phyloP scores from a whole-genome alignment of 2,797 vertebrate genomes.

The Falco columbarius region DNA sequence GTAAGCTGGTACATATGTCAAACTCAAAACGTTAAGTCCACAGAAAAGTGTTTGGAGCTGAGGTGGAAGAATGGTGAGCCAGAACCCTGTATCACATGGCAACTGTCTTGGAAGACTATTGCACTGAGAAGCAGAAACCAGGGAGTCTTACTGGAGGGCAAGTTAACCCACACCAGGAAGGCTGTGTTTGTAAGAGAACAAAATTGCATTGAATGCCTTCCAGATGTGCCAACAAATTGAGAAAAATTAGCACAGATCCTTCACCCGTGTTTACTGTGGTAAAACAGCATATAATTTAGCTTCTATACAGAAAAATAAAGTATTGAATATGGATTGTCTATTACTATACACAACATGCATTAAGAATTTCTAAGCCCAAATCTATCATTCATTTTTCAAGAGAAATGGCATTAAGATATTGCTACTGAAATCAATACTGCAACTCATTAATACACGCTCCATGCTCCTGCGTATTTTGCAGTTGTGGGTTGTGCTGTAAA shows the following conservation, averaged over 20 bases:
- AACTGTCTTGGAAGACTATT: not conserved
- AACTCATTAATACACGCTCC: not conserved
- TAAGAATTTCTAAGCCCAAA: not conserved
- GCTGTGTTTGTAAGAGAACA: not conserved
- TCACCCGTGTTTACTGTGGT: not conserved
- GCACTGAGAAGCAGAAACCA: not conserved
- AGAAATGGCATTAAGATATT: not conserved
- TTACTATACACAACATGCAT: not conserved
- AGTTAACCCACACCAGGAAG: not conserved
- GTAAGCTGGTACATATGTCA: not conserved
- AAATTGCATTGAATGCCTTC: not conserved
- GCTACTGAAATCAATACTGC: conserved; percentile 2
- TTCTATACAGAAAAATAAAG: not conserved
- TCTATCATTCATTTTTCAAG: conserved; percentile 12
- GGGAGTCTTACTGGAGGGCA: not conserved
- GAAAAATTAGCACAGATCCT: not conserved
- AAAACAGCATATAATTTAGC: not conserved
- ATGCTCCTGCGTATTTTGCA: not conserved
- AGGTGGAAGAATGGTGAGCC: not conserved
- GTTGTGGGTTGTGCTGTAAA: not conserved
- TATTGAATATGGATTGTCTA: not conserved
- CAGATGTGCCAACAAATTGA: not conserved
- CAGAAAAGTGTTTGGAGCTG: not conserved
- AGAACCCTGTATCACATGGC: not conserved
- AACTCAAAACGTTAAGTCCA: not conserved